These are phyloP conservation scores for Eulemur mongoz DNA, from an alignment of 2,797 vertebrate genomes.

Conservation along the genomic window DNA sequence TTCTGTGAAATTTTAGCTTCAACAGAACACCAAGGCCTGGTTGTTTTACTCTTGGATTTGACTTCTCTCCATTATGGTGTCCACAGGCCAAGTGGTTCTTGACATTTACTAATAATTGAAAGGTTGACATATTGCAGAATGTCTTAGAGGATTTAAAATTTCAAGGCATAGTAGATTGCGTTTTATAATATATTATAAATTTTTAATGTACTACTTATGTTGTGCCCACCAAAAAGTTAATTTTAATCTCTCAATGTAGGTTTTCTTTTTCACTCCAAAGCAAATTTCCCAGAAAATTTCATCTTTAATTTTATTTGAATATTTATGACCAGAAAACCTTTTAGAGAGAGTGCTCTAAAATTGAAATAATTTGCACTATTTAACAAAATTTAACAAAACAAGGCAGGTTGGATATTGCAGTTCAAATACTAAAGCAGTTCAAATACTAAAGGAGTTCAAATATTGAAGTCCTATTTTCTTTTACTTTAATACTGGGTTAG, in stretches of 20 bases:
- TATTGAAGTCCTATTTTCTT: neutral
- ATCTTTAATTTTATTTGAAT: neutral
- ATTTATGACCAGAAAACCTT: neutral
- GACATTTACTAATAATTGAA: neutral
- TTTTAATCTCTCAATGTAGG: neutral
- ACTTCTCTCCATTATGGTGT: neutral
- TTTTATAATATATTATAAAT: neutral
- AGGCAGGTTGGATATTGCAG: neutral
- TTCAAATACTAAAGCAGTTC: neutral
- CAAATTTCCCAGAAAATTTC: neutral
- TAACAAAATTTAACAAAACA: neutral
- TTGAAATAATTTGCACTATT: neutral
- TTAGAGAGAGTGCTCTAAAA: constrained; percentile 2
- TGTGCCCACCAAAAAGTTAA: neutral
- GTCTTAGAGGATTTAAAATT: neutral
- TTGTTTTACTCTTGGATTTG: neutral
- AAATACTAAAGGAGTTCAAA: neutral
- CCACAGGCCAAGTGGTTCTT: neutral
- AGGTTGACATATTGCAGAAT: neutral
- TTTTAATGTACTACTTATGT: neutral
- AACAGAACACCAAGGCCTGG: neutral
- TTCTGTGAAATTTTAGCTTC: neutral
- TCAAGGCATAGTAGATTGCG: neutral
- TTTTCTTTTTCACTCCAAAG: neutral
- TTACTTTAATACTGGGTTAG: neutral